Evolutionary conservation across 1,140 invertebrate species (phyloP), one percentile per base, ranked within the genome.

Genomic region (Caenorhabditis tropicalis): DNA sequence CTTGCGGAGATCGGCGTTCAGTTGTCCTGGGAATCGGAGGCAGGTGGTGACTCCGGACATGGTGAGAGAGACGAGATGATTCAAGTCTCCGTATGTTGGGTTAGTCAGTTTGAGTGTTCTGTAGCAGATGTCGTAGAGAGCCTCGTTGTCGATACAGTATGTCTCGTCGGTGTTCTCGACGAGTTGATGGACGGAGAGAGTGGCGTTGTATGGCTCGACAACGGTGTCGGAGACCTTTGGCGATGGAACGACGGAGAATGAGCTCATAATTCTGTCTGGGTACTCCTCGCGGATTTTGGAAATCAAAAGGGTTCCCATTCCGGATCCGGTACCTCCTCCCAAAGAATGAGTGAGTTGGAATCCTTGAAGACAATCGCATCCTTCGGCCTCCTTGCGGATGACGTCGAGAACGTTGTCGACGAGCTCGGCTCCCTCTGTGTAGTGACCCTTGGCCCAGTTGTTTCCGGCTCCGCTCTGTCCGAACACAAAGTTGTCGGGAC

Each of bases 381-480:
- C 94, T 92, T 97, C 96, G 9, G 96, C 95, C 91, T 96, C 95
- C 90, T 95, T 95, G 21, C 96, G 93, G 5, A 96, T 93, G 0
- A 96, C 95, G 89, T 96, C 95, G 58, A 96, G 91, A 0, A 95
- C 95, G 1, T 95, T 95, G 90, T 96, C 95, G 10, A 96, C 94
- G 39, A 96, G 92, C 90, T 96, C 96, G 7, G 95, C 96, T 7
- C 96, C 95, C 92, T 97, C 96, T 65, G 96, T 97, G 93, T 97
- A 97, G 91, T 96, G 95, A 74, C 95, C 95, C 91, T 96, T 96
- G 46, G 95, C 95, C 94, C 95, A 96, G 92, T 96, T 96, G 92
- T 96, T 96, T 6, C 95, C 95, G 49, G 93, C 93, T 90, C 94
- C 94, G 15, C 95, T 95, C 80, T 95, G 95, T 74, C 95, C 95